A percentile compares a stretch with the other conserved stretches of the same genome.
phyloP scores from a whole-genome alignment of 1,140 invertebrate species.

The Drosophila athabasca region DNA sequence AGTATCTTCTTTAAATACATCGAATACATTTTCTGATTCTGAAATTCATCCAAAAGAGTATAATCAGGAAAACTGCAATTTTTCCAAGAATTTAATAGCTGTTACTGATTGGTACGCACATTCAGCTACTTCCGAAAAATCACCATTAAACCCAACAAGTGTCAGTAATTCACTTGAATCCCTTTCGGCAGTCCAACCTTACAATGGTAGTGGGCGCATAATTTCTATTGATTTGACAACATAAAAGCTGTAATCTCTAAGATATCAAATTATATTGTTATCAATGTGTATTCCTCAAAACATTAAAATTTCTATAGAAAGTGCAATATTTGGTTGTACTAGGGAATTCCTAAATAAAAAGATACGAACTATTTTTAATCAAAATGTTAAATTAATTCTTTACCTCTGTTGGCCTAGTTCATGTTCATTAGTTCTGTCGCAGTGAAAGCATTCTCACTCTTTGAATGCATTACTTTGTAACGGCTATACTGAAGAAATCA shows the following conservation, averaged over 20 bases:
- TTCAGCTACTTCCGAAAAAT: slow-evolving; percentile 52
- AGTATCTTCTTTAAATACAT: slow-evolving; percentile 38
- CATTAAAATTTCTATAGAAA: too few relatives aligned
- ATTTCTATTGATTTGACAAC: slow-evolving; percentile 82
- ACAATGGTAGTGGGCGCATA: slow-evolving; percentile 59
- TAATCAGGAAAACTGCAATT: slow-evolving; percentile 75
- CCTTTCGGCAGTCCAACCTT: slow-evolving; percentile 55
- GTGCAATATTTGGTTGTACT: too few relatives aligned
- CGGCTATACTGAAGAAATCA: too few relatives aligned
- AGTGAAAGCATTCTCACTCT: too few relatives aligned
- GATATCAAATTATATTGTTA: slow-evolving; percentile 53
- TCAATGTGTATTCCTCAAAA: slow-evolving; percentile 4
- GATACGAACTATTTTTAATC: too few relatives aligned
- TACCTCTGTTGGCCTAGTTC: too few relatives aligned
- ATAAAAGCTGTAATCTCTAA: slow-evolving; percentile 48
- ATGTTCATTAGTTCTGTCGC: too few relatives aligned
- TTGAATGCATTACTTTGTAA: too few relatives aligned
- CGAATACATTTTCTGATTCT: slow-evolving; percentile 52
- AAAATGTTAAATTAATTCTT: too few relatives aligned
- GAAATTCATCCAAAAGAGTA: slow-evolving; percentile 49
- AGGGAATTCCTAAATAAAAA: too few relatives aligned
- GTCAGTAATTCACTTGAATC: slow-evolving; percentile 48
- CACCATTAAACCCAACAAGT: slow-evolving; percentile 39
- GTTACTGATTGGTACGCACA: slow-evolving; percentile 59
- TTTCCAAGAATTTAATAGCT: slow-evolving; percentile 61